Conservation (phyloP, 92 coral and sea anemone species). For the Micromussa lordhowensis region DNA sequence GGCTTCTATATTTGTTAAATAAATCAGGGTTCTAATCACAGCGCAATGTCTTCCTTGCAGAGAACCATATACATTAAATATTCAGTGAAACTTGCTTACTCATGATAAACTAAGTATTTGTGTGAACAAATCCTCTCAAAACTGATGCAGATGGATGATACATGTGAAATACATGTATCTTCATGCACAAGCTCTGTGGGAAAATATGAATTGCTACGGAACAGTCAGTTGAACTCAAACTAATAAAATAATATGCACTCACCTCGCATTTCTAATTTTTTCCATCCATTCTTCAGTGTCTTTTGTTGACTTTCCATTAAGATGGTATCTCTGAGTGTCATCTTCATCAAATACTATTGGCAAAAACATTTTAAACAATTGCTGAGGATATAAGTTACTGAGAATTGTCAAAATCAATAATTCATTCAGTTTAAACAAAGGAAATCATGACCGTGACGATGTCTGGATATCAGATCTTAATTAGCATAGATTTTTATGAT, state of each 20-base stretch:
- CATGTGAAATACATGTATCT: too few species aligned
- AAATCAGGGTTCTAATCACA: too few species aligned
- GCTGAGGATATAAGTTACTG: background rate
- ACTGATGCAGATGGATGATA: background rate
- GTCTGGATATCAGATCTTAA: too few species aligned
- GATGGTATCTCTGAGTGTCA: slow-evolving; percentile 88
- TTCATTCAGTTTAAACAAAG: too few species aligned
- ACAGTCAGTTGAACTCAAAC: background rate
- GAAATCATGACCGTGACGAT: too few species aligned
- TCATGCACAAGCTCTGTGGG: background rate
- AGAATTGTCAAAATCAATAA: too few species aligned
- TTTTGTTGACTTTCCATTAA: slow-evolving; percentile 83
- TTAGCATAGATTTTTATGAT: too few species aligned
- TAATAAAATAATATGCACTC: background rate
- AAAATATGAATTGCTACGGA: background rate
- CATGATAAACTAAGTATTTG: too few species aligned
- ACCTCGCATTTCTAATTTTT: slow-evolving; percentile 90
- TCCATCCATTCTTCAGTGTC: slow-evolving; percentile 93
- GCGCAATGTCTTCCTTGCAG: too few species aligned
- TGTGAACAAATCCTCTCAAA: background rate
- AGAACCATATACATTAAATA: too few species aligned
- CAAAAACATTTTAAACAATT: background rate
- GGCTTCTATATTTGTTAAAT: too few species aligned
- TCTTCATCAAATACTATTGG: slow-evolving; percentile 92
- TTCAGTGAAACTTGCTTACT: too few species aligned